phyloP scores from a whole-genome alignment of 2,797 vertebrate genomes.

The Acanthopagrus latus region DNA sequence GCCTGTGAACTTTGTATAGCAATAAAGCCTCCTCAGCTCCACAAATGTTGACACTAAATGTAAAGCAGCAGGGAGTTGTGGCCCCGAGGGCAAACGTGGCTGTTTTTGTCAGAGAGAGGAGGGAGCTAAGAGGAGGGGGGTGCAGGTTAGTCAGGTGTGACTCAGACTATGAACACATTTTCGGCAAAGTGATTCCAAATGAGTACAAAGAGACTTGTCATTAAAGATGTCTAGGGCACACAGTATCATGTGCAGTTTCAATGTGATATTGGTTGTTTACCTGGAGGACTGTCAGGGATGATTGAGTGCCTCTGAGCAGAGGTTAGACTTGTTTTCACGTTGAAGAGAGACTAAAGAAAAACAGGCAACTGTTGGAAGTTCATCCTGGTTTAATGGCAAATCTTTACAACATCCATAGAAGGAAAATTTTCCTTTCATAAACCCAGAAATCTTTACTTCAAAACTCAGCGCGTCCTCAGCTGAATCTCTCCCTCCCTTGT shows the following conservation, averaged over 20 bases:
- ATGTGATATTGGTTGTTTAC: slow-evolving; percentile 34
- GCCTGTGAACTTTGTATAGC: slow-evolving; percentile 48
- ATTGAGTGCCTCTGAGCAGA: slow-evolving; percentile 23
- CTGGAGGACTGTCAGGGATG: slow-evolving; percentile 20
- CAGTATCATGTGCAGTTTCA: slow-evolving; percentile 12
- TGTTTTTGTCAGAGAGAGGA: slow-evolving; percentile 60
- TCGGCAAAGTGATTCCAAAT: slow-evolving; percentile 35
- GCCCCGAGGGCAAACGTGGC: slow-evolving; percentile 42
- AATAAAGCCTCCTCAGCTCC: slow-evolving; percentile 29
- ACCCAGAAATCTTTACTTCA: background rate
- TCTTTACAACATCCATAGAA: background rate
- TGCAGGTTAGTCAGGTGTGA: slow-evolving; percentile 58
- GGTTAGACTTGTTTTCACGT: slow-evolving; percentile 40
- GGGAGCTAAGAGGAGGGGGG: background rate
- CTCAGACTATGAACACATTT: slow-evolving; percentile 46
- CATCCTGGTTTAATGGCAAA: background rate
- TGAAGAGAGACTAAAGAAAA: background rate
- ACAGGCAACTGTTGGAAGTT: background rate
- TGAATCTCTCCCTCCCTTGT: slow-evolving; percentile 34
- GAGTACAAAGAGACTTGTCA: slow-evolving; percentile 35
- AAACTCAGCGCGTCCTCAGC: slow-evolving; percentile 13
- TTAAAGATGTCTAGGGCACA: slow-evolving; percentile 7
- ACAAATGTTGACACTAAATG: slow-evolving; percentile 56
- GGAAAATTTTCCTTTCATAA: background rate
- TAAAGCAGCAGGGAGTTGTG: slow-evolving; percentile 54